Evolutionary conservation across 1,140 invertebrate species (phyloP).

Genomic region (Lerema accius): DNA sequence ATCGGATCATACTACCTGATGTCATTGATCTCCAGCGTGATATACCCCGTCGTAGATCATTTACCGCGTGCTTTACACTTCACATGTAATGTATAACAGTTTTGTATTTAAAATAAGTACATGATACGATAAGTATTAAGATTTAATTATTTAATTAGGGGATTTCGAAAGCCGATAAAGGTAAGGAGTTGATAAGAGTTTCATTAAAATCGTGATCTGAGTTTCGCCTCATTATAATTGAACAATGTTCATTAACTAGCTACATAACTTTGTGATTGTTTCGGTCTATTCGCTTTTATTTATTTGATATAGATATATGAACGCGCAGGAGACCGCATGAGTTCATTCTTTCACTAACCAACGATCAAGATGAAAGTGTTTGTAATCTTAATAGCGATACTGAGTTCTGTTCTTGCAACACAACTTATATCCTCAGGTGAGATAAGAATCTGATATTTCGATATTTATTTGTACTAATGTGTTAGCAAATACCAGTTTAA

Average conservation of each 20-base stretch:
- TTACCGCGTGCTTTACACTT: neutral
- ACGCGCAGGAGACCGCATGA: conserved; percentile 24
- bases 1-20: too few species aligned
- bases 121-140: neutral
- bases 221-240: neutral
- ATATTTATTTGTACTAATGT: too few species aligned
- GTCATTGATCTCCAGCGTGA: too few species aligned
- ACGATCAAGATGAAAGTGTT: conserved; percentile 54
- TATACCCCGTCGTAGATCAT: too few species aligned
- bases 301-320: conserved; percentile 11
- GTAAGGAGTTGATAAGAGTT: neutral
- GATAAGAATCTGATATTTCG: conserved; percentile 1
- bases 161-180: conserved; percentile 18
- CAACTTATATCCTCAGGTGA: conserved; percentile 54
- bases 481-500: too few species aligned
- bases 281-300: neutral
- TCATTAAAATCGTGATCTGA: neutral
- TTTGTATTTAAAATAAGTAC: too few species aligned
- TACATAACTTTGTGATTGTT: conserved; percentile 1
- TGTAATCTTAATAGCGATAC: conserved; percentile 46
- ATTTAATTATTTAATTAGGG: conserved; percentile 7
- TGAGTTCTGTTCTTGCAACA: conserved; percentile 42
- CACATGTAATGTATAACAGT: neutral
- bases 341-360: conserved; percentile 37
- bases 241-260: conserved; percentile 3